These are phyloP conservation scores for Melitaea athalia DNA, from an alignment of 2,888 invertebrate genomes.

Conservation along the genomic window DNA sequence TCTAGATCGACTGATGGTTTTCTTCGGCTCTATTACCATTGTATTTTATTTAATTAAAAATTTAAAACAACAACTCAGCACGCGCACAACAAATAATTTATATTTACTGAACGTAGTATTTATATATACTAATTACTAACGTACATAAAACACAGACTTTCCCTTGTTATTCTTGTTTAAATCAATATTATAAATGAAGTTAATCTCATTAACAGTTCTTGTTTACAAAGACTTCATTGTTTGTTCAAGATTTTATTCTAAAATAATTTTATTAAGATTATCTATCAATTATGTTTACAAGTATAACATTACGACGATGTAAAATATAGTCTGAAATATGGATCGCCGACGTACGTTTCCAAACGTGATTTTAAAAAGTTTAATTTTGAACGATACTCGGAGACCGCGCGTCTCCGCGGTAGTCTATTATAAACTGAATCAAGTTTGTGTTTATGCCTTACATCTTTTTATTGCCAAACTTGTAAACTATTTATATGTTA, in stretches of 20 bases:
- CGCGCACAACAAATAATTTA: constrained; percentile 7
- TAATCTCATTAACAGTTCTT: constrained; percentile 29
- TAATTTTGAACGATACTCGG: not conserved
- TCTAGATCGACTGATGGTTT: constrained; percentile 46
- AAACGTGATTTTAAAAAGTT: not conserved
- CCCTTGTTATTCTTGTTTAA: constrained; percentile 25
- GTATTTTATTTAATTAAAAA: constrained; percentile 11
- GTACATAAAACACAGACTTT: constrained; percentile 35
- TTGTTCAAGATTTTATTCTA: constrained; percentile 17
- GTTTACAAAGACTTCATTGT: constrained; percentile 30
- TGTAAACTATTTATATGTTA: not conserved
- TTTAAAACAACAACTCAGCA: constrained; percentile 5
- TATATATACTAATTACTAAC: constrained; percentile 4
- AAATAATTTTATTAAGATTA: constrained; percentile 1
- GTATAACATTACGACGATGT: too few relatives aligned
- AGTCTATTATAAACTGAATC: constrained; percentile 22
- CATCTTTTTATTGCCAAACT: not conserved
- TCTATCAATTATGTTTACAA: not conserved
- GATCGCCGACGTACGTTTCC: too few relatives aligned
- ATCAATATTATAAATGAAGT: constrained; percentile 18
- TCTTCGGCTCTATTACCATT: constrained; percentile 40
- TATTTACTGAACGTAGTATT: not conserved
- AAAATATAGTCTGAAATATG: too few relatives aligned
- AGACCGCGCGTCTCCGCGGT: constrained; percentile 20
- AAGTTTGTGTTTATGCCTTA: constrained; percentile 12